These are phyloP conservation scores for Percina caprodes DNA, from an alignment of 2,113 vertebrate genomes.

Conservation along the genomic window DNA sequence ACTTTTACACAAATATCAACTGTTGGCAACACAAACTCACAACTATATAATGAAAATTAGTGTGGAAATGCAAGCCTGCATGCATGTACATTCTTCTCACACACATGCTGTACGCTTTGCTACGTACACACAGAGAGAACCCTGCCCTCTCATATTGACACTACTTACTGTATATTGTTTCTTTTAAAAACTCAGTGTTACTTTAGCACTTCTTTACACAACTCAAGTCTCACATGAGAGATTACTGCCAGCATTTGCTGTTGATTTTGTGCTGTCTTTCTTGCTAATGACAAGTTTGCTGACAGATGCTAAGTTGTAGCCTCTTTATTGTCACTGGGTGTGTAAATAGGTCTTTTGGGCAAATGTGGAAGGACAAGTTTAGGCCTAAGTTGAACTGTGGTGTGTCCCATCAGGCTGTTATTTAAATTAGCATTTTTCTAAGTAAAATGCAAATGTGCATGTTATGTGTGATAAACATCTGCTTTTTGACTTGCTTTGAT, in stretches of 20 bases:
- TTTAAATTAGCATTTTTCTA: neutral
- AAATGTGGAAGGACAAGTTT: constrained; percentile 56
- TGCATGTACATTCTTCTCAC: neutral
- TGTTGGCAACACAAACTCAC: neutral
- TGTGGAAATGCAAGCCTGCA: neutral
- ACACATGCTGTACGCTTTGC: constrained; percentile 14
- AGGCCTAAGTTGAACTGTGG: neutral
- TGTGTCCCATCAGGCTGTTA: neutral
- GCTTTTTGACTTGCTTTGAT: neutral
- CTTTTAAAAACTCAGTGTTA: constrained; percentile 46
- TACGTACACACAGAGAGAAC: constrained; percentile 47
- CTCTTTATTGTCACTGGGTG: constrained; percentile 59
- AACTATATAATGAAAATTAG: neutral
- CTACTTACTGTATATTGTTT: constrained; percentile 45
- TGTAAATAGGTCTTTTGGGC: constrained; percentile 42
- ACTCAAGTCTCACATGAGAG: constrained; percentile 60
- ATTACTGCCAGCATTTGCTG: constrained; percentile 54
- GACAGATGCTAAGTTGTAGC: constrained; percentile 55
- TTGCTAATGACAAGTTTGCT: constrained; percentile 49
- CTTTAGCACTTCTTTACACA: constrained; percentile 62
- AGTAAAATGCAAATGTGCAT: neutral
- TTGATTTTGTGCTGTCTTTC: constrained; percentile 50
- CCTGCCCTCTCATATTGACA: constrained; percentile 66
- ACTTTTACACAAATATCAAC: neutral
- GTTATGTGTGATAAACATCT: neutral